phyloP scores from a whole-genome alignment of 2,888 invertebrate species.

The Hesperia comma region DNA sequence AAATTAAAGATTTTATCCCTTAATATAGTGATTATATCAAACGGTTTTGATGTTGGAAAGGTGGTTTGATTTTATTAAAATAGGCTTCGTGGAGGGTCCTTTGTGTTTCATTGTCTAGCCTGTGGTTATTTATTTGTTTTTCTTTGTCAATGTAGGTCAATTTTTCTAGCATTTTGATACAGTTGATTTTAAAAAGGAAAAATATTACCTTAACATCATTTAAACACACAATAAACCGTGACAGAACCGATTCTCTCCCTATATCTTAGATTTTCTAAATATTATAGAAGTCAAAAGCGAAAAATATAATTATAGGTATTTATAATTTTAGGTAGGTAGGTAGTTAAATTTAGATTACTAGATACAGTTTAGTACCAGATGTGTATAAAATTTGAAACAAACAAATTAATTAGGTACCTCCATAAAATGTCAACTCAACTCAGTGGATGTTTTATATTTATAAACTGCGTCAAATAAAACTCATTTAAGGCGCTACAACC shows the following conservation, averaged over 20 bases:
- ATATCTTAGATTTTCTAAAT: no score
- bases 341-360: no score
- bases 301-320: no score
- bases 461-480: slow-evolving; percentile 17
- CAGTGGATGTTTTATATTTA: slow-evolving; percentile 8
- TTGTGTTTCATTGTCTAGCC: background rate
- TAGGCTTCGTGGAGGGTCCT: background rate
- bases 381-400: background rate
- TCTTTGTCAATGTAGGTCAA: background rate
- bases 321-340: no score
- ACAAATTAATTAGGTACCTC: background rate
- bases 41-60: background rate
- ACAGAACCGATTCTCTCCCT: no score
- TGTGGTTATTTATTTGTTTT: background rate
- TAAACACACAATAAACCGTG: no score
- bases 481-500: no score
- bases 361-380: no score
- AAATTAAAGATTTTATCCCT: slow-evolving; percentile 10
- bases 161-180: no score
- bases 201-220: no score
- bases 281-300: no score
- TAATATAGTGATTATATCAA: background rate
- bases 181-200: no score
- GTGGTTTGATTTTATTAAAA: background rate
- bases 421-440: background rate